Percentiles rank a stretch among this genome's conserved stretches.
phyloP scores from a whole-genome alignment of 2,888 invertebrate species.

The Lepeophtheirus nordmannii region DNA sequence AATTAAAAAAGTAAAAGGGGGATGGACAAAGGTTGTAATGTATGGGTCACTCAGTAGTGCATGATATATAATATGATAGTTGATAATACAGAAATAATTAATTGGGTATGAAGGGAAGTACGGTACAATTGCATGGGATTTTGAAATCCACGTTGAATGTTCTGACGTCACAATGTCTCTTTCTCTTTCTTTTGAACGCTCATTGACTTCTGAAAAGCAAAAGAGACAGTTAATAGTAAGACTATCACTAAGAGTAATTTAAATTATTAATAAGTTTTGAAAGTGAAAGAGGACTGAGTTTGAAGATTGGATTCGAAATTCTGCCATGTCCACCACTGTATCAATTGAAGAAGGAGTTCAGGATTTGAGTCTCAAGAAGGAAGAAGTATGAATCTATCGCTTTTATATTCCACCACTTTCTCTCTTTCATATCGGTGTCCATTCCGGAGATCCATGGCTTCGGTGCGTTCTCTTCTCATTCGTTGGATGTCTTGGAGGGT shows the following conservation, averaged over 20 bases:
- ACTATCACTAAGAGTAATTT: too few relatives aligned
- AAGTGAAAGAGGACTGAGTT: not conserved
- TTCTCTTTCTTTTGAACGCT: not conserved
- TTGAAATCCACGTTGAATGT: not conserved
- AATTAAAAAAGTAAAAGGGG: too few relatives aligned
- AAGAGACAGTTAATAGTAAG: too few relatives aligned
- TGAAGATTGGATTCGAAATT: not conserved
- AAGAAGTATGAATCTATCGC: constrained; percentile 1
- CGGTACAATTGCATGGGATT: too few relatives aligned
- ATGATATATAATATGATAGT: too few relatives aligned
- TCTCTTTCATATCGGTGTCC: not conserved
- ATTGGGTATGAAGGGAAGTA: not conserved
- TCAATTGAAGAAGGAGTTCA: not conserved
- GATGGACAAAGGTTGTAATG: too few relatives aligned
- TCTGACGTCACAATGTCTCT: not conserved
- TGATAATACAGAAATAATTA: too few relatives aligned
- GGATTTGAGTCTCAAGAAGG: not conserved
- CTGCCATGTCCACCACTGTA: not conserved
- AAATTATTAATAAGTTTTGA: too few relatives aligned
- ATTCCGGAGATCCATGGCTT: not conserved
- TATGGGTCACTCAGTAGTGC: too few relatives aligned
- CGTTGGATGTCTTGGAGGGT: not conserved
- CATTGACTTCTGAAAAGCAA: too few relatives aligned
- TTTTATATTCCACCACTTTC: not conserved
- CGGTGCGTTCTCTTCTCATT: constrained; percentile 3